Conservation (phyloP, 1,140 invertebrate species). For the Trichoplusia ni region DNA sequence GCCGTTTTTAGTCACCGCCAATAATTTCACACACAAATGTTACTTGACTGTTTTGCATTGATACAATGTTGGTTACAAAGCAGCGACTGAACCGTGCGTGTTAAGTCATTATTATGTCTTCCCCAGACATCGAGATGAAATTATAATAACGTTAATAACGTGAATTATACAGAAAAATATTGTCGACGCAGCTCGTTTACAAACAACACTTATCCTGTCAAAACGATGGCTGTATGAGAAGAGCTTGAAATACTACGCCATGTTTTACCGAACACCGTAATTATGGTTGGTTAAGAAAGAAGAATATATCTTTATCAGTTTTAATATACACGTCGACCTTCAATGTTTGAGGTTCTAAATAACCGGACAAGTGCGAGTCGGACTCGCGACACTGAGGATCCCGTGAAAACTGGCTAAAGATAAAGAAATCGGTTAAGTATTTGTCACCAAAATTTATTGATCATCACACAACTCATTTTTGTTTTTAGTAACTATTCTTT, state of each 20-base stretch:
- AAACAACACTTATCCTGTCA: constrained; percentile 45
- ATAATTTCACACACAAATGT: too few species aligned
- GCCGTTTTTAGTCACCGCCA: too few species aligned
- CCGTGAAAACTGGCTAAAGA: too few species aligned
- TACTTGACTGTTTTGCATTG: too few species aligned
- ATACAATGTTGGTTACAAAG: too few species aligned
- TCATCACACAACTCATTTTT: too few species aligned
- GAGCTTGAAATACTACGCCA: constrained; percentile 34
- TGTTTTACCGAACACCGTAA: constrained; percentile 28
- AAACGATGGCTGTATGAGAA: constrained; percentile 36
- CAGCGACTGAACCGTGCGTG: constrained; percentile 33
- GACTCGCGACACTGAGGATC: too few species aligned
- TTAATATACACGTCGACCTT: constrained; percentile 16
- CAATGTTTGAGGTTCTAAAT: too few species aligned
- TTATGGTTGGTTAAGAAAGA: constrained; percentile 17
- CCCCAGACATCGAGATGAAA: constrained; percentile 38
- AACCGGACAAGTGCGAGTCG: too few species aligned
- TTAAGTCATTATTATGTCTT: constrained; percentile 38
- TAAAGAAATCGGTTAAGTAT: too few species aligned
- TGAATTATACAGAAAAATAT: constrained; percentile 50
- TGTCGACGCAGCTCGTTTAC: constrained; percentile 43
- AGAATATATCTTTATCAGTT: constrained; percentile 22
- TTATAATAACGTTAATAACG: constrained; percentile 43
- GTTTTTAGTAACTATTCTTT: too few species aligned
- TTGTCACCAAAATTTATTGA: too few species aligned